Percentiles rank a stretch among this genome's conserved stretches.
Conservation (phyloP, 2,888 invertebrate genomes). For the Acanthosoma haemorrhoidale region DNA sequence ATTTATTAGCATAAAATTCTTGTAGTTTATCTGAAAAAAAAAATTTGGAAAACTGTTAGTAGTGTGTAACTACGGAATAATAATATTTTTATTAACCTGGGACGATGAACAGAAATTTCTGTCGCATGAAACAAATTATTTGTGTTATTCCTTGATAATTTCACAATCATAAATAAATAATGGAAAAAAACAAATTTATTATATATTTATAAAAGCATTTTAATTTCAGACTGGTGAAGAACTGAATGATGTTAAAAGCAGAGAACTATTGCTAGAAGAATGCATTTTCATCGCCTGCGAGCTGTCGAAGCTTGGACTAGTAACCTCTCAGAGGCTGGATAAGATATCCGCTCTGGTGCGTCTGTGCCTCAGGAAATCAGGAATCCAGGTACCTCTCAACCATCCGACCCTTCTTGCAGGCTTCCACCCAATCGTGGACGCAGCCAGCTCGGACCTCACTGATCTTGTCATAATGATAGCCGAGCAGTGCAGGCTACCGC, state of each 20-base stretch:
- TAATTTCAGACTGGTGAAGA: neutral
- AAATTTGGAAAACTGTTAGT: too few species aligned
- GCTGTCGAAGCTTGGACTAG: neutral
- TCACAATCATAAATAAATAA: neutral
- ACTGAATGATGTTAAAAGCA: neutral
- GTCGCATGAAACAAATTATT: too few species aligned
- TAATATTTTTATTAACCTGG: too few species aligned
- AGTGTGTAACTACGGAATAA: too few species aligned
- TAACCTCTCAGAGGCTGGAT: neutral
- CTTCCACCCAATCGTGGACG: slow-evolving; percentile 8
- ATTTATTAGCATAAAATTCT: too few species aligned
- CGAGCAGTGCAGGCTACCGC: neutral
- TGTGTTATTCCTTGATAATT: neutral
- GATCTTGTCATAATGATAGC: neutral
- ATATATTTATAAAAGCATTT: neutral
- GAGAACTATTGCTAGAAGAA: neutral
- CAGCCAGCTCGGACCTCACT: neutral
- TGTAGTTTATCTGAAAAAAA: too few species aligned
- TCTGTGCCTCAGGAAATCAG: neutral
- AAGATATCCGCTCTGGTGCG: neutral
- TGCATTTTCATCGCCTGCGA: slow-evolving; percentile 18
- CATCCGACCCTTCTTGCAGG: slow-evolving; percentile 6
- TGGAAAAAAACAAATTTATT: neutral
- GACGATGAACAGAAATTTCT: too few species aligned
- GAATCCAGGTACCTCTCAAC: neutral